Base-by-base conservation (phyloP, 2,113 vertebrate species). In the Formicarius rufipectus region DNA sequence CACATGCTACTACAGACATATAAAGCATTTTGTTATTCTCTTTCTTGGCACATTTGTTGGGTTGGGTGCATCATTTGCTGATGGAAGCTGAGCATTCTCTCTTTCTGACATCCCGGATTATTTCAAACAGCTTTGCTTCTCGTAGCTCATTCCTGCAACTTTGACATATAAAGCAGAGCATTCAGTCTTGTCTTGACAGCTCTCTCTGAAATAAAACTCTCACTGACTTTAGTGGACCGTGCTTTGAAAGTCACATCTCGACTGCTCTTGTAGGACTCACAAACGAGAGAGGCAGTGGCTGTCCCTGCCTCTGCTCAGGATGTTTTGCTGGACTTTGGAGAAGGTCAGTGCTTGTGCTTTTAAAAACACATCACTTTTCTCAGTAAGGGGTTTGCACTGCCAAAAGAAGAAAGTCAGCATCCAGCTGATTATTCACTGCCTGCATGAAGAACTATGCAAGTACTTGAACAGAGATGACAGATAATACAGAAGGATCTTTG, bases 331-430 rank as follows among this genome's bases (percentile, higher is more conserved):
- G 59, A 74, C 84, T 83, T 52, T 45, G 87, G 20, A 15, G 84
- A 96, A 97, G 82, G 94, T 90, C 84, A 93, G 3, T 17, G 63
- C 74, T 83, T 14, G 55, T 15, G 66, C 74, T 93, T 83, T 66
- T 23, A 22, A 93, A 87, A 13, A 92, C 52, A 30, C 31, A 66
- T 6, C 56, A 35, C 84, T 69, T 69, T 21, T 82, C 87, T 93
- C 47, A 85, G 67, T 50, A 87, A 90, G 79, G 63, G 19, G 12
- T 88, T 93, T 96, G 90, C 52, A 44, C 21, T 63, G 71, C 47
- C 53, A 83, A 87, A 80, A 95, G 82, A 89, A 95, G 68, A 39
- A 77, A 60, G 88, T 92, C 95, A 95, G 95, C 86, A 78, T 8
- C 62, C 2, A 37, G 66, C 53, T 66, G n/a, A 84, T 90, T 90